A percentile compares a stretch with the other conserved stretches of the same genome.
Conservation (phyloP, 2,888 invertebrate genomes). For the Zaprionus lineosus region DNA sequence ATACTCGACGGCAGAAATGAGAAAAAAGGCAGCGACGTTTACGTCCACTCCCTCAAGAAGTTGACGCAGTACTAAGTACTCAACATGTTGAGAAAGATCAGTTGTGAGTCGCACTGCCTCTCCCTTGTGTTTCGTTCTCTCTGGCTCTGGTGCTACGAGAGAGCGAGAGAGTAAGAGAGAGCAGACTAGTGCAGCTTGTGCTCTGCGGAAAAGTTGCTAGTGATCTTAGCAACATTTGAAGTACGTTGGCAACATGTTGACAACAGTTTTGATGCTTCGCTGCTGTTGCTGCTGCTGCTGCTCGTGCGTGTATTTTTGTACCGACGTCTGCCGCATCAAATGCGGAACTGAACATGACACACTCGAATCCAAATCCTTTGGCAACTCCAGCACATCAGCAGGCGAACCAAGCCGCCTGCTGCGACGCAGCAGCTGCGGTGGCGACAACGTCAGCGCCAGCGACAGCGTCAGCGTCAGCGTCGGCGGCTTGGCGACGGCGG, state of each 20-base stretch:
- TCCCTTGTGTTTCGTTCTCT: too few species aligned
- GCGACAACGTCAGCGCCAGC: conserved; percentile 40
- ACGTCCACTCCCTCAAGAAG: conserved; percentile 27
- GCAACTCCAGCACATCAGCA: conserved; percentile 41
- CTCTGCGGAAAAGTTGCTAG: conserved; percentile 1
- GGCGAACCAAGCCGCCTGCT: conserved; percentile 31
- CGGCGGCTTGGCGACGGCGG: conserved; percentile 32
- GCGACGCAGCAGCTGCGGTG: conserved; percentile 38
- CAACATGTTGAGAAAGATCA: conserved; percentile 63
- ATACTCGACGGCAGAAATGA: conserved; percentile 21
- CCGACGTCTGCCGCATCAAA: conserved; percentile 54
- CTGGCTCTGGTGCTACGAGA: neutral
- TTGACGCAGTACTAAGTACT: conserved; percentile 45
- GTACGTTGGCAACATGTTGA: conserved; percentile 41
- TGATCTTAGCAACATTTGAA: conserved; percentile 49
- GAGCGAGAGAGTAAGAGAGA: conserved; percentile 16
- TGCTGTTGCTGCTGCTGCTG: conserved; percentile 5
- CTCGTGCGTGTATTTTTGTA: conserved; percentile 41
- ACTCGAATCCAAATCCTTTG: conserved; percentile 61
- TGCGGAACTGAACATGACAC: conserved; percentile 72
- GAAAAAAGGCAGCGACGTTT: conserved; percentile 19
- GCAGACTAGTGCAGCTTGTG: conserved; percentile 7
- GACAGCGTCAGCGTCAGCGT: conserved; percentile 23
- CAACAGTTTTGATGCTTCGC: conserved; percentile 15
- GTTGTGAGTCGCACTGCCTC: too few species aligned